Conservation (phyloP, 1,140 invertebrate species). For the Halictus rubicundus region DNA sequence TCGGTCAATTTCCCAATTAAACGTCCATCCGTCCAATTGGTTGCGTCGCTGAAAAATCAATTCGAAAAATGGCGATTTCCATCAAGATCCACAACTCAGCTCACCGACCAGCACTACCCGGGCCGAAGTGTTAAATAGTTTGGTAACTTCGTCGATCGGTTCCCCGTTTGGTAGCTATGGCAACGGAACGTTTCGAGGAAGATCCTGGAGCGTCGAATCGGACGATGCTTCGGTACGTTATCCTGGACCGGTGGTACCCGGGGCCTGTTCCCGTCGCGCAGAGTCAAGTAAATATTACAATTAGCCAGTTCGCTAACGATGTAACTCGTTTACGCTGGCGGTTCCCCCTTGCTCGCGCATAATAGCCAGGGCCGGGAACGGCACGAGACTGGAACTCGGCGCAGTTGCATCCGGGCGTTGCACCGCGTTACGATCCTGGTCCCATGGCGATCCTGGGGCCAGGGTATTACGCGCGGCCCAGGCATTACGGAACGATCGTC, state of each 20-base stretch:
- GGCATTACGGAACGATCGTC: constrained; percentile 56
- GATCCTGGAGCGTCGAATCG: neutral
- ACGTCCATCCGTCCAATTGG: too few species aligned
- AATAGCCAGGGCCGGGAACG: constrained; percentile 22
- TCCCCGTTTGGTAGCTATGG: too few species aligned
- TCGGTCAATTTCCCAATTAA: too few species aligned
- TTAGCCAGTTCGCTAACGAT: constrained; percentile 55
- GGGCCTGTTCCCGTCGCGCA: neutral
- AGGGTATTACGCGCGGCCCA: constrained; percentile 30
- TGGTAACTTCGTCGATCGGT: too few species aligned
- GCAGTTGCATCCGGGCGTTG: constrained; percentile 24
- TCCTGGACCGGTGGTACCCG: neutral
- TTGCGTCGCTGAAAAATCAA: too few species aligned
- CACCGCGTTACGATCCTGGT: constrained; percentile 22
- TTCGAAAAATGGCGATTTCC: too few species aligned
- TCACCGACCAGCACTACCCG: too few species aligned
- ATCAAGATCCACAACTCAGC: too few species aligned
- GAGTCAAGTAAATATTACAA: constrained; percentile 62
- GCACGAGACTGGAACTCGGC: constrained; percentile 36
- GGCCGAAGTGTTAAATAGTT: too few species aligned
- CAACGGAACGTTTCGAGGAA: neutral
- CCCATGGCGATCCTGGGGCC: constrained; percentile 38
- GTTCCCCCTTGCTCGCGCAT: constrained; percentile 37
- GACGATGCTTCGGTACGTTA: constrained; percentile 1
- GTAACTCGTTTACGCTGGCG: constrained; percentile 59